Conservation (phyloP, 2,888 invertebrate genomes). For the Acanthosepion lycidas region DNA sequence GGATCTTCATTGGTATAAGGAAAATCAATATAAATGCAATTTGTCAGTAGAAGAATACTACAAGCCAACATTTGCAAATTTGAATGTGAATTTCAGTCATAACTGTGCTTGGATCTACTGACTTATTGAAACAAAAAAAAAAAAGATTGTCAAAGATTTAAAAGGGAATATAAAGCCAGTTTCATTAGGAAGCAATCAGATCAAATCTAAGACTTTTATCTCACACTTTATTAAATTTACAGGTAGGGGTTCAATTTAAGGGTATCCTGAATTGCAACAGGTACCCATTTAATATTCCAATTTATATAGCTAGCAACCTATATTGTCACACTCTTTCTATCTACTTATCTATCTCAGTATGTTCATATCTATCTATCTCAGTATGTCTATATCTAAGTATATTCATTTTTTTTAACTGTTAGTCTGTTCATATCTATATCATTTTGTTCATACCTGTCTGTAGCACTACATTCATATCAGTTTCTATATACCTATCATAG, state of each 20-base stretch:
- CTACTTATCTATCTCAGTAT: too few species aligned
- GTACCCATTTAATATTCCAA: not conserved
- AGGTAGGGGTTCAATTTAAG: not conserved
- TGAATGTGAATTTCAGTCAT: conserved; percentile 11
- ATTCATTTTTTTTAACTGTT: too few species aligned
- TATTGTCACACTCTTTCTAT: not conserved
- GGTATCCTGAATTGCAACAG: not conserved
- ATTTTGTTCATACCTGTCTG: too few species aligned
- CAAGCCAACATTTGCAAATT: not conserved
- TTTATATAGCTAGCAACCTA: not conserved
- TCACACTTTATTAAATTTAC: not conserved
- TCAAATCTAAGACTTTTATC: not conserved
- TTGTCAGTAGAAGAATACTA: not conserved
- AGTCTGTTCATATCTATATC: too few species aligned
- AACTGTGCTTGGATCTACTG: not conserved
- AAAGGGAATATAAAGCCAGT: not conserved
- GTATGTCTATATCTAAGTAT: too few species aligned
- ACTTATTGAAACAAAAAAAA: not conserved
- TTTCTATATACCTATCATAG: too few species aligned
- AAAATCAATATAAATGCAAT: not conserved
- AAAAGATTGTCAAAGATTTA: not conserved
- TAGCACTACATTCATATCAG: too few species aligned
- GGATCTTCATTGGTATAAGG: not conserved
- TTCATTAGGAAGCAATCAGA: not conserved
- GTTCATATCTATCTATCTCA: too few species aligned